Conservation (phyloP, 2,113 vertebrate genomes). For the Pantherophis guttatus region DNA sequence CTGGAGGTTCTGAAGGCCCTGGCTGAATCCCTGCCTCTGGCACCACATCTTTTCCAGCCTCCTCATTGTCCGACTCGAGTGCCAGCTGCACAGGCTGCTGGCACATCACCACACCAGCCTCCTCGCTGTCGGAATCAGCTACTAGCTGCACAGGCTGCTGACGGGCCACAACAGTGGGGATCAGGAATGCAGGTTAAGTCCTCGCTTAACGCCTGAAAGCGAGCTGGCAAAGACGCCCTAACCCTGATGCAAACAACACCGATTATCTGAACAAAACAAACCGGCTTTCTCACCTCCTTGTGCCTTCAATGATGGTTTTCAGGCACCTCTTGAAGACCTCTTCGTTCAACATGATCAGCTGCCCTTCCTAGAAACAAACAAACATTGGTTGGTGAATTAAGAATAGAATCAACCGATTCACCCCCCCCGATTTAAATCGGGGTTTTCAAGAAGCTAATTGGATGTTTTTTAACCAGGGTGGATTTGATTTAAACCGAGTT, state of each 20-base stretch:
- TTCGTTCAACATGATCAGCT: constrained; percentile 78
- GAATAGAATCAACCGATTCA: not conserved
- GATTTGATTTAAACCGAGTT: no score
- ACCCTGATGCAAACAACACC: not conserved
- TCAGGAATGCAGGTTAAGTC: not conserved
- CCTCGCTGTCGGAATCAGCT: no score
- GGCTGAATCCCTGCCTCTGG: no score
- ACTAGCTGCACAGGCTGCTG: no score
- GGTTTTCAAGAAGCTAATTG: not conserved
- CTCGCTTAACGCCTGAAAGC: not conserved
- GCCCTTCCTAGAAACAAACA: constrained; percentile 72
- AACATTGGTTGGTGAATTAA: not conserved
- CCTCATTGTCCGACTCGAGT: no score
- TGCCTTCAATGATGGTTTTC: constrained; percentile 83
- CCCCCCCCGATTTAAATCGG: not conserved
- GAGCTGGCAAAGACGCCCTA: not conserved
- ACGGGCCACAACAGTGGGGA: not conserved
- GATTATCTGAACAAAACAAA: not conserved
- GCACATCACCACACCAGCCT: no score
- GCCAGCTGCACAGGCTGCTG: no score
- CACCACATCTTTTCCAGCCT: no score
- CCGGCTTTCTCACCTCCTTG: constrained; percentile 71
- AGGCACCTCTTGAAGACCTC: constrained; percentile 82
- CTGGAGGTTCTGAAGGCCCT: no score
- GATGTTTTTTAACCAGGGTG: not conserved